Conservation (phyloP, 2,888 invertebrate species). For the Girardia tigrina region DNA sequence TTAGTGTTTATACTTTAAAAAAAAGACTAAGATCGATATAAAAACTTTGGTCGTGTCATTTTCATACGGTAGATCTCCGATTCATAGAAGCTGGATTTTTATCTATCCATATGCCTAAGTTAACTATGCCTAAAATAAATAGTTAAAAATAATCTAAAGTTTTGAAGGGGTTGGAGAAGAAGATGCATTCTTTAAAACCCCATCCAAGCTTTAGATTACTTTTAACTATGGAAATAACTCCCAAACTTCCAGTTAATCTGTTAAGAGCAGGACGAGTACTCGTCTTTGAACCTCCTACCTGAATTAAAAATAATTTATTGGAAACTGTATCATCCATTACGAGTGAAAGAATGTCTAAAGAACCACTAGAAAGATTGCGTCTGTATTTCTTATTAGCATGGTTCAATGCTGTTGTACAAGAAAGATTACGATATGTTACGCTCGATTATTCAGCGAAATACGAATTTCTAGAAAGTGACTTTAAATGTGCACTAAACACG, state of each 20-base stretch:
- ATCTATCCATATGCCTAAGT: no score
- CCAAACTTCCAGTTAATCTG: constrained; percentile 65
- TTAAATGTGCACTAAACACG: constrained; percentile 91
- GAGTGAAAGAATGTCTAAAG: constrained; percentile 52
- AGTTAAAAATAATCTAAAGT: no score
- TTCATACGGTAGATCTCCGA: no score
- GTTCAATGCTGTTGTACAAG: constrained; percentile 97
- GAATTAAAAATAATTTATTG: constrained; percentile 87
- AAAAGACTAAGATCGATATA: no score
- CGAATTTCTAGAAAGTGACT: constrained; percentile 94
- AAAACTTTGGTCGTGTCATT: no score
- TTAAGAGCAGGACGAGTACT: constrained; percentile 81
- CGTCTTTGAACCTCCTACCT: constrained; percentile 91
- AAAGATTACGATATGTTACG: constrained; percentile 78
- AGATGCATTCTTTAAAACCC: constrained; percentile 73
- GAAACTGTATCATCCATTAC: constrained; percentile 76
- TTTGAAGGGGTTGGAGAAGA: constrained; percentile 95
- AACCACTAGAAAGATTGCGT: constrained; percentile 47
- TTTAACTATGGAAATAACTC: constrained; percentile 96
- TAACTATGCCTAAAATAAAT: no score
- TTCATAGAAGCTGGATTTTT: no score
- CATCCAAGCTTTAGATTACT: constrained; percentile 83
- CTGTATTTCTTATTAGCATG: constrained; percentile 94
- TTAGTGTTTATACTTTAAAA: no score
- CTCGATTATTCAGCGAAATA: constrained; percentile 98